Base-by-base conservation (phyloP, 2,888 invertebrate genomes). In the Uropetala carovei region DNA sequence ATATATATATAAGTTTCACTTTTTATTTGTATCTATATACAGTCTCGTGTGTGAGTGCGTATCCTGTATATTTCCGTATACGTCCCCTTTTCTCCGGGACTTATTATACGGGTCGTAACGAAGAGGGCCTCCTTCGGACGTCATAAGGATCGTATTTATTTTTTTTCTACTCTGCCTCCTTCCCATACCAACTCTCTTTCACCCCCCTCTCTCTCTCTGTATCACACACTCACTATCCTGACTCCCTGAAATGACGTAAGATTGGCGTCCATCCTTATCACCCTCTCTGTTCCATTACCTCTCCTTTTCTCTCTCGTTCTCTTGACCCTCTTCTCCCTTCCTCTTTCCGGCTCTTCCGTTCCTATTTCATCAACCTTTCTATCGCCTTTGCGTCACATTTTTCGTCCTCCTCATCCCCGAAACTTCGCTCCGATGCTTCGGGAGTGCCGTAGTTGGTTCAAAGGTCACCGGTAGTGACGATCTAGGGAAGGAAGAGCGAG, bases 101-200 rank as follows among this genome's bases (percentile, higher is more conserved):
- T 83, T 57, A 83, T 83, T 83, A 56, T 57, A 83, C 83, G 83
- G 57, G 8, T 56, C 83, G 83, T 83, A 83, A 83, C 83, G 83
- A 83, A 83, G 83, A 56, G 43, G 43, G 43, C 43, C 43, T 57
- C 83, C 83, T 18, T 82, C 57, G 83, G 83, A 83, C 83, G 56
- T 83, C 83, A 83, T 83, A 57, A 43, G 57, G 43, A 57, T n/a
- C 56, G n/a, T n/a, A 11, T n/a, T 10, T n/a, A n/a, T n/a, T n/a
- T 83, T 57, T 83, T 83, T n/a, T 27, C n/a, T 59, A 22, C 59
- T 86, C 59, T 22, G 13, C 57, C 85, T 1, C 85, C 83, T 7
- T n/a, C n/a, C 22, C 83, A 5, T 1, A 8, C 14, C n/a, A n/a
- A 30, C 16, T 11, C 30, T 83, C 81, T 27, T 81, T 18, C 22